phyloP scores from a whole-genome alignment of 1,140 invertebrate species.

The Berghia stephanieae region DNA sequence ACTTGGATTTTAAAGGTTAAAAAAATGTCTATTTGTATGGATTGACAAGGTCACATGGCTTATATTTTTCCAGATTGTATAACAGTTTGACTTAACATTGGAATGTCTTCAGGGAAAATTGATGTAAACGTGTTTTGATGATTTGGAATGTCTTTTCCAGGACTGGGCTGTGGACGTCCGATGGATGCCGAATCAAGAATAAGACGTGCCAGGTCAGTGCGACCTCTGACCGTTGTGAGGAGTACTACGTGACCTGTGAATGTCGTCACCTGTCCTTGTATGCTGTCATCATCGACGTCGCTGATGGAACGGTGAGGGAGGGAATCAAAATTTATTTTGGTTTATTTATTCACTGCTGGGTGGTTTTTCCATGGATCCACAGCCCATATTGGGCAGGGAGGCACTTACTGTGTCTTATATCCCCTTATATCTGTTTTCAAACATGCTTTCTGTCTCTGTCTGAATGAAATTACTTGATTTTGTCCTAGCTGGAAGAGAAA shows the following conservation, averaged over 20 bases:
- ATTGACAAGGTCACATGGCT: too few relatives aligned
- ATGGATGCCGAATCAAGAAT: constrained; percentile 86
- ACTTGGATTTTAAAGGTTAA: too few relatives aligned
- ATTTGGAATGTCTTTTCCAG: constrained; percentile 29
- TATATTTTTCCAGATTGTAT: too few relatives aligned
- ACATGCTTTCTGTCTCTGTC: too few relatives aligned
- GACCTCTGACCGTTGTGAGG: constrained; percentile 73
- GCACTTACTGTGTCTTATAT: too few relatives aligned
- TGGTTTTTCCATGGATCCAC: background rate
- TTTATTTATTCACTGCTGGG: constrained; percentile 11
- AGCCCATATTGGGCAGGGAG: too few relatives aligned
- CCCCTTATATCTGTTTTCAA: too few relatives aligned
- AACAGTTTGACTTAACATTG: too few relatives aligned
- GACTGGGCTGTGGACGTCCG: constrained; percentile 84
- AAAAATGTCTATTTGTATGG: too few relatives aligned
- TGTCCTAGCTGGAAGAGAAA: too few relatives aligned
- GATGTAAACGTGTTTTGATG: too few relatives aligned
- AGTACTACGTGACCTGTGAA: constrained; percentile 82
- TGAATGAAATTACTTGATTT: background rate
- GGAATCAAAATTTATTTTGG: background rate
- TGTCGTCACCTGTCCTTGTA: constrained; percentile 92
- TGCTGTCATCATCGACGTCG: constrained; percentile 88
- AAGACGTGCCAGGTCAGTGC: constrained; percentile 68
- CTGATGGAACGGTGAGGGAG: constrained; percentile 82
- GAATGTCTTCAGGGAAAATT: too few relatives aligned